Base-by-base conservation (phyloP, 2,888 invertebrate genomes). In the Andrena fulva region DNA sequence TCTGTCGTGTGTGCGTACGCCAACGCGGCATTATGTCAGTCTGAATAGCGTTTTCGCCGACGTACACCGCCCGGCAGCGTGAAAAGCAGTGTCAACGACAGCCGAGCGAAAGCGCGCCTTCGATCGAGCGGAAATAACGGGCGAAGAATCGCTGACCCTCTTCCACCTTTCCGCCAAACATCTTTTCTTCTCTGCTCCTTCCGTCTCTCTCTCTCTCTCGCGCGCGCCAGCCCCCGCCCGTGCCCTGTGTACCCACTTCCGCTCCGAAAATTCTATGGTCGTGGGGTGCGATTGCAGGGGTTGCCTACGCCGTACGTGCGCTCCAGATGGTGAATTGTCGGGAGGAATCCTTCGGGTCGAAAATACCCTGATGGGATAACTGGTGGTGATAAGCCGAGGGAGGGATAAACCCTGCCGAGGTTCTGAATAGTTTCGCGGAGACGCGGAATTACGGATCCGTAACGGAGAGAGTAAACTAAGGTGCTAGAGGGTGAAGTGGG, bases 51-150 rank as follows among this genome's bases (percentile, higher is more conserved):
- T 76, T 80, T 80, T 80, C 83, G 83, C 50, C 56, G 68, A 5
- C 12, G 67, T 52, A 62, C 59, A 42, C 76, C 67, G 63, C 20
- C 10, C 76, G 77, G 31, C 29, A 50, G 60, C 59, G 62, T 80
- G 87, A 82, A 83, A 84, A 60, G 80, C 89, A 71, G 70, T 87
- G 90, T 85, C 87, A 86, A 87, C 86, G 87, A 80, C 88, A 88
- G 81, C 77, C 71, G 64, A 67, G 80, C 50, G 67, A 85, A 82
- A 81, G 70, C 76, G 70, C 56, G 80, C 63, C 66, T 80, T 68
- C 82, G 80, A 84, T 86, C 84, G 82, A 84, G 68, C 85, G 85
- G 86, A 89, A 91, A 91, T 88, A 91, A 89, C 85, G 82, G 78
- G 67, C 83, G 76, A 89, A 90, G 89, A 90, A 90, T 87, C 87